These are phyloP conservation scores for Xestobium rufovillosum DNA, from an alignment of 2,888 invertebrate species.

Conservation along the genomic window DNA sequence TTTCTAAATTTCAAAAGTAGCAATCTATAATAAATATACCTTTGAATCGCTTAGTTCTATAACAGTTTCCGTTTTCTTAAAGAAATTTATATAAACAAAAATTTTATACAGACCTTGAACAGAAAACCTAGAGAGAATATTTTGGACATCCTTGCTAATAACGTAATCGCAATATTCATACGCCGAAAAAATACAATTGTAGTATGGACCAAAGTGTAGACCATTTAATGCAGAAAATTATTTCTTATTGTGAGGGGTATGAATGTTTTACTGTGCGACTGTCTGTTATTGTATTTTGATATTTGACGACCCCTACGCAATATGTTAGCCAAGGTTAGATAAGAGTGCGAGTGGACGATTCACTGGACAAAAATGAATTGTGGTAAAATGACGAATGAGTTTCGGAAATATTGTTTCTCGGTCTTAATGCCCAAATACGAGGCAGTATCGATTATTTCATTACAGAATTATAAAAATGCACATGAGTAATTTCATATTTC, in stretches of 20 bases:
- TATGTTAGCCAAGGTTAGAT: slow-evolving; percentile 35
- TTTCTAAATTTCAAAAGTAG: slow-evolving; percentile 1
- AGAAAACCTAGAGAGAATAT: too few species aligned
- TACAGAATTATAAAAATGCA: too few species aligned
- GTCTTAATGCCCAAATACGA: too few species aligned
- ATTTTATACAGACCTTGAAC: too few species aligned
- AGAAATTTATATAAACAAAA: too few species aligned
- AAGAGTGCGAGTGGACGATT: slow-evolving; percentile 25
- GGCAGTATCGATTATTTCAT: too few species aligned
- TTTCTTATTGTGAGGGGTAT: slow-evolving; percentile 11
- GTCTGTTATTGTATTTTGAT: slow-evolving; percentile 38
- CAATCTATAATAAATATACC: too few species aligned
- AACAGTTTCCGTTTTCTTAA: too few species aligned
- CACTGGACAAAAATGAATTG: slow-evolving; percentile 25
- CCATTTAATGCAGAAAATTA: slow-evolving; percentile 22
- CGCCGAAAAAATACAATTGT: slow-evolving; percentile 37
- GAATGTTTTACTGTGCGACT: slow-evolving; percentile 26
- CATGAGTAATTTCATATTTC: too few species aligned
- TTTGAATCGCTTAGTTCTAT: too few species aligned
- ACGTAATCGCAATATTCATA: slow-evolving; percentile 34
- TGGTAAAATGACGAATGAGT: slow-evolving; percentile 22
- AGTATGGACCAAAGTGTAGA: slow-evolving; percentile 32
- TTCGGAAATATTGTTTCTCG: slow-evolving; percentile 10
- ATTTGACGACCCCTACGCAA: slow-evolving; percentile 40
- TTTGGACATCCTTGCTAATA: slow-evolving; percentile 26